phyloP scores from a whole-genome alignment of 2,888 invertebrate genomes.

The Rotaria socialis region DNA sequence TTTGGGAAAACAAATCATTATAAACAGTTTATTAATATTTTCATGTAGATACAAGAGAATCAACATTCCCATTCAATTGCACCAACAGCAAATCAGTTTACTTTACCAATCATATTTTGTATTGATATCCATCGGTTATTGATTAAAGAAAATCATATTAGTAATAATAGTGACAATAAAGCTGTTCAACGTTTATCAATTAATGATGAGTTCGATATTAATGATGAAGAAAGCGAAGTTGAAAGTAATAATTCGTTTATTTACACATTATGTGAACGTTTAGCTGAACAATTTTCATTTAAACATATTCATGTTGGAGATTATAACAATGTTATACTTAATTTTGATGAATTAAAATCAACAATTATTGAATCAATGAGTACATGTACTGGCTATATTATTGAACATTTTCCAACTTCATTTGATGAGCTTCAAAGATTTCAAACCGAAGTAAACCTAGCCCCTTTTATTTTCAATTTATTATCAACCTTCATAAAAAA shows the following conservation, averaged over 20 bases:
- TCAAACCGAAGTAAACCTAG: neutral
- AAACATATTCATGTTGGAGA: neutral
- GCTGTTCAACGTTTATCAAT: neutral
- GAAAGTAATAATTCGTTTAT: slow-evolving; percentile 30
- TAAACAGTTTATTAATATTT: neutral
- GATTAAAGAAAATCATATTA: neutral
- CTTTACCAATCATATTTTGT: slow-evolving; percentile 20
- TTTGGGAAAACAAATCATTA: no score
- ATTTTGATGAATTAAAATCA: slow-evolving; percentile 28
- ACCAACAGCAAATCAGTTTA: neutral
- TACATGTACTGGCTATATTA: slow-evolving; percentile 7
- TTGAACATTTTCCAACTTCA: slow-evolving; percentile 19
- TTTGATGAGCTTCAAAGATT: neutral
- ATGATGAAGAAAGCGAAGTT: neutral
- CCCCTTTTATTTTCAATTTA: neutral
- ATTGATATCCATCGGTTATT: neutral
- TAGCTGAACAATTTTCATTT: slow-evolving; percentile 2
- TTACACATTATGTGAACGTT: neutral
- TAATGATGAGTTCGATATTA: neutral
- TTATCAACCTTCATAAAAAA: neutral
- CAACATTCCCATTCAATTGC: neutral
- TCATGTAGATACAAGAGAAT: neutral
- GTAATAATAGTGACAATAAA: neutral
- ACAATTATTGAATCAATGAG: neutral
- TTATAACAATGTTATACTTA: neutral